These are phyloP conservation scores for Poecile montanus DNA, from an alignment of 2,797 vertebrate genomes.

Conservation along the genomic window DNA sequence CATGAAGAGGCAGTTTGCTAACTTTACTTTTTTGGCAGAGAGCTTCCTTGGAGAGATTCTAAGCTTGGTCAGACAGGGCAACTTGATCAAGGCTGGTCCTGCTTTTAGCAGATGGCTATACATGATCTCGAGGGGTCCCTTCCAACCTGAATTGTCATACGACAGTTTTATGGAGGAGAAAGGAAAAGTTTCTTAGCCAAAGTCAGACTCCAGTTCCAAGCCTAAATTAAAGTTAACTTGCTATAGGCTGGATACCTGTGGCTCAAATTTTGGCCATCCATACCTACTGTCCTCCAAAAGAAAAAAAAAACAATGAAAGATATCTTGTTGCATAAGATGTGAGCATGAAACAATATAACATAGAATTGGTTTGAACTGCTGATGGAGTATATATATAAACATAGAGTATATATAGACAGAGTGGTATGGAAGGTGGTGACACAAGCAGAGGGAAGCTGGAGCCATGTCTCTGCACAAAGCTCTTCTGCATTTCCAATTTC, in stretches of 20 bases:
- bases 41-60: background rate
- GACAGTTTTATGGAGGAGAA: background rate
- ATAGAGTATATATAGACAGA: background rate
- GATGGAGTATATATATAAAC: background rate
- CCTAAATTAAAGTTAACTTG: background rate
- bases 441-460: background rate
- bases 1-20: background rate
- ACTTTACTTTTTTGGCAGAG: background rate
- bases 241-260: background rate
- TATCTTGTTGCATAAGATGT: background rate
- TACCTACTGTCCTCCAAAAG: background rate
- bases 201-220: background rate
- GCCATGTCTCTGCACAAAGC: background rate
- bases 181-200: background rate
- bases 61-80: background rate
- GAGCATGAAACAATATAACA: background rate
- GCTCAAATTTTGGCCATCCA: background rate
- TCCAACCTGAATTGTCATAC: background rate
- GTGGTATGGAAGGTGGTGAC: background rate
- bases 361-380: background rate
- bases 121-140: background rate
- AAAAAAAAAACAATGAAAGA: background rate
- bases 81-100: background rate
- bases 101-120: background rate
- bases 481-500: background rate